Conservation (phyloP, 2,797 vertebrate species). For the Eurystomus glaucurus region DNA sequence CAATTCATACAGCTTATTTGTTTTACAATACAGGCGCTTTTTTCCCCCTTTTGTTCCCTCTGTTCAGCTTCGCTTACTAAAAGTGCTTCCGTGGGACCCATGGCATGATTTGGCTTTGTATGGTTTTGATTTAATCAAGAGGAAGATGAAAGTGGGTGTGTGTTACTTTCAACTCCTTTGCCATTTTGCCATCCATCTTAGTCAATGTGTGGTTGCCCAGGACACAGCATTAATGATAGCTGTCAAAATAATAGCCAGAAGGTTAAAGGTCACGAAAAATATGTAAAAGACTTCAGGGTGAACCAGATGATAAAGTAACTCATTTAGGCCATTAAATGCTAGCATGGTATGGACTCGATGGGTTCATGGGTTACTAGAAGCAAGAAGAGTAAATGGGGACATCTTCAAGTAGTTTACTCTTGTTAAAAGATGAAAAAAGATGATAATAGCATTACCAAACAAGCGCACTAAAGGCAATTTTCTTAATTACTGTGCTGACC, state of each 20-base stretch:
- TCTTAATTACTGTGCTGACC: constrained; percentile 92
- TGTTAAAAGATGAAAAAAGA: constrained; percentile 87
- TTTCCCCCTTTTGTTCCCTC: neutral
- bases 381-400: constrained; percentile 89
- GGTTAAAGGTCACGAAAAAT: constrained; percentile 90
- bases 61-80: constrained; percentile 67
- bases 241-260: constrained; percentile 87
- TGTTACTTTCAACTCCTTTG: constrained; percentile 84
- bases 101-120: constrained; percentile 82
- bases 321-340: constrained; percentile 87
- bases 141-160: constrained; percentile 85
- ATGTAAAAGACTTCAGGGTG: constrained; percentile 88
- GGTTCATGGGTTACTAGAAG: constrained; percentile 86
- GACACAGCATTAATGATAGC: constrained; percentile 84
- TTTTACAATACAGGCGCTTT: constrained; percentile 33
- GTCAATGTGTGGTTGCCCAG: constrained; percentile 84
- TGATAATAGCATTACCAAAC: constrained; percentile 91
- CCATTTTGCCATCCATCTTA: constrained; percentile 86
- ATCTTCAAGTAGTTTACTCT: constrained; percentile 93
- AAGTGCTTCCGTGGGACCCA: constrained; percentile 85
- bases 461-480: constrained; percentile 90
- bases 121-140: constrained; percentile 90
- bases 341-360: constrained; percentile 77
- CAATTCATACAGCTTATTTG: constrained; percentile 58
- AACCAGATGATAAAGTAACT: constrained; percentile 86